phyloP scores from a whole-genome alignment of 2,113 vertebrate species.

The Syngnathus typhle region DNA sequence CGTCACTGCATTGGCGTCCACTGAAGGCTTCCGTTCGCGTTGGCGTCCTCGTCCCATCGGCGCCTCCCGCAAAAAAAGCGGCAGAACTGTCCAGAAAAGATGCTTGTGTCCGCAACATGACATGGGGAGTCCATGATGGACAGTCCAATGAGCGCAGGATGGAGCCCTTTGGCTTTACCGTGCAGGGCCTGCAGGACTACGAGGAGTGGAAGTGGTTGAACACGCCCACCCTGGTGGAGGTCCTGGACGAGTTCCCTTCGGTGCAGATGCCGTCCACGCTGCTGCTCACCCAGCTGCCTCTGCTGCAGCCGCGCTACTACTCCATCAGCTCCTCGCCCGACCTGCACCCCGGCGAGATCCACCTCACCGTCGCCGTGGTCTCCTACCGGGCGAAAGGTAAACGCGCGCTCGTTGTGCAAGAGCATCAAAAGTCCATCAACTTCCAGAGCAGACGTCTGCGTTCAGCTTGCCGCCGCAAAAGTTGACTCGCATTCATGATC shows the following conservation, averaged over 20 bases:
- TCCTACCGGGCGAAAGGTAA: constrained; percentile 87
- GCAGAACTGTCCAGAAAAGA: too few species aligned
- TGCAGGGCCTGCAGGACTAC: constrained; percentile 91
- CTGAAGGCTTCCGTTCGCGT: constrained; percentile 41
- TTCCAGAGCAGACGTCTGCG: too few species aligned
- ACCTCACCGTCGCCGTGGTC: constrained; percentile 93
- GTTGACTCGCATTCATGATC: constrained; percentile 20
- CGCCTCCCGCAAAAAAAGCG: constrained; percentile 47
- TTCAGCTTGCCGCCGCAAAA: too few species aligned
- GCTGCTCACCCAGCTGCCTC: constrained; percentile 90
- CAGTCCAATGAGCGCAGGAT: too few species aligned
- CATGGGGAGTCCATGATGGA: too few species aligned
- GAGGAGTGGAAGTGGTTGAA: constrained; percentile 99
- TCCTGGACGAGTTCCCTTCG: constrained; percentile 90
- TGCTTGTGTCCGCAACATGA: too few species aligned
- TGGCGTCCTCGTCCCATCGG: constrained; percentile 26
- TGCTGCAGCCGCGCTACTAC: constrained; percentile 93
- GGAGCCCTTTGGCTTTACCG: too few species aligned
- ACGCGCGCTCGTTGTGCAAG: too few species aligned
- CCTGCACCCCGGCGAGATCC: constrained; percentile 85
- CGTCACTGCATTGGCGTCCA: constrained; percentile 39
- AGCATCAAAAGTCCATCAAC: too few species aligned
- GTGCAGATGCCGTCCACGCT: constrained; percentile 90
- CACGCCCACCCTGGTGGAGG: constrained; percentile 90
- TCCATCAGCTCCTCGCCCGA: constrained; percentile 97